Conservation (phyloP, 2,797 vertebrate genomes). For the Pseudomugil tenellus region DNA sequence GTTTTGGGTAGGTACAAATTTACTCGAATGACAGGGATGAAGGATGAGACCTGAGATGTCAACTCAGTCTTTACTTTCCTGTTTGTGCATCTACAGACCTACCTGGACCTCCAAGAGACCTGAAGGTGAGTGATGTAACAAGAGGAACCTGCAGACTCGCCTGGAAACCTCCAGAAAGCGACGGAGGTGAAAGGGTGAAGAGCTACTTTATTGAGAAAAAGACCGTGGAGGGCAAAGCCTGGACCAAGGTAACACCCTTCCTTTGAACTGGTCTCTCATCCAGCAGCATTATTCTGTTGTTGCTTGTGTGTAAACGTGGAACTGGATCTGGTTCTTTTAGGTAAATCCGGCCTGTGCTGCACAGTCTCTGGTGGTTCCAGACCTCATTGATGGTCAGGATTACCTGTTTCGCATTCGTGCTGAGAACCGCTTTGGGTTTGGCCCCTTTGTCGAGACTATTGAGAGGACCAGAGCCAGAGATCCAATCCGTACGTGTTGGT, state of each 20-base stretch:
- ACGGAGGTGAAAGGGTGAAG: constrained; percentile 94
- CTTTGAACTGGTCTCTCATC: not conserved
- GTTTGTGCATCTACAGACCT: constrained; percentile 80
- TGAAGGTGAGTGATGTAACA: constrained; percentile 94
- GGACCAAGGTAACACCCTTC: constrained; percentile 85
- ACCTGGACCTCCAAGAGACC: constrained; percentile 92
- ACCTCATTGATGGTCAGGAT: constrained; percentile 91
- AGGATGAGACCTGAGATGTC: no score
- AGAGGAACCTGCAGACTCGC: constrained; percentile 93
- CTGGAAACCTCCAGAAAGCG: constrained; percentile 95
- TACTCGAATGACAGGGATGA: not conserved
- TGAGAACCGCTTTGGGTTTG: constrained; percentile 93
- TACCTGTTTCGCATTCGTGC: constrained; percentile 95
- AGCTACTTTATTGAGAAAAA: constrained; percentile 97
- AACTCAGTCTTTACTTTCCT: not conserved
- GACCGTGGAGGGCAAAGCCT: constrained; percentile 92
- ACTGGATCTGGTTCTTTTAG: constrained; percentile 33
- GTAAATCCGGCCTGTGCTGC: constrained; percentile 90
- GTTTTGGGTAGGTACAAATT: constrained; percentile 89
- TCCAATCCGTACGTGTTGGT: constrained; percentile 87
- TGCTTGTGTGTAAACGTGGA: not conserved
- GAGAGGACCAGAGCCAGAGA: constrained; percentile 89
- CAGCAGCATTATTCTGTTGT: not conserved
- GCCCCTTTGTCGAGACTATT: constrained; percentile 85
- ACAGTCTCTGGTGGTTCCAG: constrained; percentile 90